Conservation (phyloP, 2,797 vertebrate species). For the Rhincodon typus region DNA sequence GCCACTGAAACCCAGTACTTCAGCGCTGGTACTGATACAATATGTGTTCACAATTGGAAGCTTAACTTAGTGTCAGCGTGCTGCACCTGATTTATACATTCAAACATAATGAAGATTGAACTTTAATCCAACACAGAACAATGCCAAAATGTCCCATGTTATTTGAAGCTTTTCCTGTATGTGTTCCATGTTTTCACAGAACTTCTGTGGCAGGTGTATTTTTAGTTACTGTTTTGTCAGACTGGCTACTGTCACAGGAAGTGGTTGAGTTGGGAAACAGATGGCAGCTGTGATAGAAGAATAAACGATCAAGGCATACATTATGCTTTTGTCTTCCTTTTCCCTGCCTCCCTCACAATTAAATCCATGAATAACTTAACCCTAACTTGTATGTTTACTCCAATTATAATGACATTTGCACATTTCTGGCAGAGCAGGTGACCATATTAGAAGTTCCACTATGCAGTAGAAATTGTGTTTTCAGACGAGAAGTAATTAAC, state of each 20-base stretch:
- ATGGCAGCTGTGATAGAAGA: slow-evolving; percentile 59
- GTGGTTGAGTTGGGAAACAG: slow-evolving; percentile 57
- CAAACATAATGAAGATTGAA: background rate
- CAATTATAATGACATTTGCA: background rate
- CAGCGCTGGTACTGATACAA: background rate
- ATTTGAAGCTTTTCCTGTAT: slow-evolving; percentile 36
- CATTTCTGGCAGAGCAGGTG: background rate
- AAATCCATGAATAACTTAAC: slow-evolving; percentile 29
- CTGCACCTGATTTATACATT: background rate
- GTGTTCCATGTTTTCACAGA: slow-evolving; percentile 19
- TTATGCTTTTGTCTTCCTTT: slow-evolving; percentile 12
- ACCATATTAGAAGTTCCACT: background rate
- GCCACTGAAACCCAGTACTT: background rate
- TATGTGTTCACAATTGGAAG: slow-evolving; percentile 5
- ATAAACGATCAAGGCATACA: slow-evolving; percentile 4
- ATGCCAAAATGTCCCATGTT: slow-evolving; percentile 13
- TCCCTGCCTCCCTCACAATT: background rate
- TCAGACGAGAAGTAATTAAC: background rate
- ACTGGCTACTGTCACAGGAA: slow-evolving; percentile 52
- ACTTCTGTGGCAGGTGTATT: slow-evolving; percentile 32
- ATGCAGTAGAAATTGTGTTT: background rate
- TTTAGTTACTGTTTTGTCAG: slow-evolving; percentile 30
- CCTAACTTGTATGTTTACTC: background rate
- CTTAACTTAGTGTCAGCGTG: background rate
- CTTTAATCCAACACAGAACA: background rate